Evolutionary conservation across 1,140 invertebrate species (phyloP), one percentile per base, ranked within the genome.

Genomic region (Drosophila ananassae): DNA sequence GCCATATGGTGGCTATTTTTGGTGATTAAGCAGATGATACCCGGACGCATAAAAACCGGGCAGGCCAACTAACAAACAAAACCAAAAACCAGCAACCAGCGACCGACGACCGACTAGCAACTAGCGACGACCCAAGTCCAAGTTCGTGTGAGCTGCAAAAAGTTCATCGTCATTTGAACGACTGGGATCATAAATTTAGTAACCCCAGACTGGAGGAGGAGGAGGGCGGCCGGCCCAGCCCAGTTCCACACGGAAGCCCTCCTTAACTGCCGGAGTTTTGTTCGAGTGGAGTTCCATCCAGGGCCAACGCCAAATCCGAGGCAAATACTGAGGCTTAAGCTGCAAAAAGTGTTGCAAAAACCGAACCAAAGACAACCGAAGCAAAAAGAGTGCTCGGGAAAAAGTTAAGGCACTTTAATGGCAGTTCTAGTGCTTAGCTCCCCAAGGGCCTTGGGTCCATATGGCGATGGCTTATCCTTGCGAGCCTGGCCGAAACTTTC

Each of bases 1-100:
- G 85, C 85, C 85, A 90, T 90, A 90, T 90, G 85, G 85, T 85
- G 85, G 87, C 87, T 90, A 85, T 90, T 90, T 72, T 82, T 77
- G 87, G 85, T 90, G 85, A 90, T 90, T 90, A 90, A 85, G 87
- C 87, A 87, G 85, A 90, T 90, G 87, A 90, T 87, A 90, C 81
- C 77, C 58, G 51, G 63, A 54, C 51, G 51, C 50, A 62, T 54
- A 62, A 62, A 61, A 62, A 62, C 59, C 13, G 37, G 59, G 56
- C 46, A 72, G 52, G 64, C 41, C 41, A 44, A 44, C 34, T 37
- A 44, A 13, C 41, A 44, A 44, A 44, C 41, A 71, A 68, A 68
- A 62, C 62, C 76, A 72, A 62, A 67, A 73, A 73, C 77, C 64
- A 63, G 66, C 68, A 63, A 62, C 62, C 1, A 17, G 17, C 77